Conservation (phyloP, 2,888 invertebrate species). For the Sussaba pulchella region DNA sequence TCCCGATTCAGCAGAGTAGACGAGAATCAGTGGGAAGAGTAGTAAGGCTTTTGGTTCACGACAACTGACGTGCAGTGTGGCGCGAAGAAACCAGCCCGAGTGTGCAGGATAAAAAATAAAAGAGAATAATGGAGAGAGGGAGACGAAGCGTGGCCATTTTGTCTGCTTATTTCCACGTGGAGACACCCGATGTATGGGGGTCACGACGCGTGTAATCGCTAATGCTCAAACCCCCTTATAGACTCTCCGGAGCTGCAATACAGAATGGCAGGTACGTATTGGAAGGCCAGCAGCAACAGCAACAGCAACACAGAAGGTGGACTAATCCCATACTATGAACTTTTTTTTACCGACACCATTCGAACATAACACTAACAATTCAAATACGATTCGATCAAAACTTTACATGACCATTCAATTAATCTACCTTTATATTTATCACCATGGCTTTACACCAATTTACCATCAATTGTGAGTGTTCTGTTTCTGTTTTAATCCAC, state of each 20-base stretch:
- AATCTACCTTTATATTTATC: background rate
- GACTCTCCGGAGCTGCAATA: slow-evolving; percentile 61
- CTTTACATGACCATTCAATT: background rate
- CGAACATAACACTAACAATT: slow-evolving; percentile 13
- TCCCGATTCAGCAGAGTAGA: slow-evolving; percentile 47
- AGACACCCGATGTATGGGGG: slow-evolving; percentile 81
- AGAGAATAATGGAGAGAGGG: slow-evolving; percentile 77
- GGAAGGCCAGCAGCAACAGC: slow-evolving; percentile 48
- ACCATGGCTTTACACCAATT: background rate
- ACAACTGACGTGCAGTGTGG: slow-evolving; percentile 64
- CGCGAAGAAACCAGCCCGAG: slow-evolving; percentile 59
- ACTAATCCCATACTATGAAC: slow-evolving; percentile 45
- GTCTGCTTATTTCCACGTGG: slow-evolving; percentile 83
- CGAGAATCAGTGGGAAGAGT: slow-evolving; percentile 55
- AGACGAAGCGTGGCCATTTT: slow-evolving; percentile 82
- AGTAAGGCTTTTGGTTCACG: slow-evolving; percentile 49
- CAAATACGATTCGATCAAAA: background rate
- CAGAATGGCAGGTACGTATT: slow-evolving; percentile 20
- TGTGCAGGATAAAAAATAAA: slow-evolving; percentile 68
- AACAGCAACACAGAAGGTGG: slow-evolving; percentile 40
- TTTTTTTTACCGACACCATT: slow-evolving; percentile 27
- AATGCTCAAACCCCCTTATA: slow-evolving; percentile 78
- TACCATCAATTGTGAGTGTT: background rate
- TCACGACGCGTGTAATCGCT: slow-evolving; percentile 83
- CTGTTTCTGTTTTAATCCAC: too few species aligned